phyloP scores from a whole-genome alignment of 1,140 invertebrate species.

The Zaprionus ghesquierei region DNA sequence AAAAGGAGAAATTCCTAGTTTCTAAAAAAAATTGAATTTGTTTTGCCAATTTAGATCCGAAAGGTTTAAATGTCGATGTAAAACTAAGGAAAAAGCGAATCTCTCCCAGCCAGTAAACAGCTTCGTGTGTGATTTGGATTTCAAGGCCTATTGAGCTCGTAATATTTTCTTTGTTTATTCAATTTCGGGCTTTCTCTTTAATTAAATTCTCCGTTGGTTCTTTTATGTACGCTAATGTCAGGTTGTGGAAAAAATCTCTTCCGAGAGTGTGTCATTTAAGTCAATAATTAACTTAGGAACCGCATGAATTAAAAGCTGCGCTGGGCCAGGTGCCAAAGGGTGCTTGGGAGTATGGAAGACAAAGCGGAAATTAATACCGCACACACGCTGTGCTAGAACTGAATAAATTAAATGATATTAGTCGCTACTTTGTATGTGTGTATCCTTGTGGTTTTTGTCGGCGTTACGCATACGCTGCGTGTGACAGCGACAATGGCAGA shows the following conservation, averaged over 20 bases:
- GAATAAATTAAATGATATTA: conserved; percentile 70
- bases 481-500: conserved; percentile 9
- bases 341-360: conserved; percentile 8
- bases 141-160: background rate
- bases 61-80: conserved; percentile 12
- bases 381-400: conserved; percentile 25
- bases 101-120: background rate
- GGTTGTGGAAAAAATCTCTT: background rate
- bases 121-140: background rate
- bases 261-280: conserved; percentile 24
- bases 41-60: background rate
- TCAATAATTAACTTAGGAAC: conserved; percentile 58
- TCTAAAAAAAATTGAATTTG: background rate
- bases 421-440: conserved; percentile 49
- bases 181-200: background rate
- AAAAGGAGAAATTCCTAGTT: conserved; percentile 13
- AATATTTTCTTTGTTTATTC: background rate
- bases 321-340: conserved; percentile 11
- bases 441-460: conserved; percentile 29
- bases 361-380: conserved; percentile 57
- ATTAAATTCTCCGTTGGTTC: conserved; percentile 6
- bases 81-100: conserved; percentile 9
- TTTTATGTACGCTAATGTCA: conserved; percentile 1
- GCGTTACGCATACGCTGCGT: conserved; percentile 44
- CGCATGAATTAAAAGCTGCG: conserved; percentile 31